Evolutionary conservation across 2,113 vertebrate genomes (phyloP).

Genomic region (Hyla sarda): DNA sequence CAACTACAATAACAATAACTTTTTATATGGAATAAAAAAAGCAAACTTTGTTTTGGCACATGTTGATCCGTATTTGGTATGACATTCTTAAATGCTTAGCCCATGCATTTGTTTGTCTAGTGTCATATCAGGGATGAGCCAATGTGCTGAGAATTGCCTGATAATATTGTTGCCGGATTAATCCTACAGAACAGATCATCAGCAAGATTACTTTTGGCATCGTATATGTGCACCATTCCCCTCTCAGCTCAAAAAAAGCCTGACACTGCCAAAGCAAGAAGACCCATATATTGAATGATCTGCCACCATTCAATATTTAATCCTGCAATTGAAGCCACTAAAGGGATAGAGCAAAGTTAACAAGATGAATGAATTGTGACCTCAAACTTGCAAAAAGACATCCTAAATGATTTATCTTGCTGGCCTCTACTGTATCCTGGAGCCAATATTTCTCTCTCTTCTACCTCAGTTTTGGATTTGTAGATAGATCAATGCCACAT

Average conservation of each 20-base stretch:
- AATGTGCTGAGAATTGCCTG: slow-evolving; percentile 75
- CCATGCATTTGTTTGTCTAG: slow-evolving; percentile 71
- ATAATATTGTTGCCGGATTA: slow-evolving; percentile 81
- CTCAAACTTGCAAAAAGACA: slow-evolving; percentile 90
- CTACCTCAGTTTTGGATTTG: slow-evolving; percentile 68
- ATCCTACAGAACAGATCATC: slow-evolving; percentile 76
- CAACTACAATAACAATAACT: not conserved
- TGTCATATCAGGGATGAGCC: slow-evolving; percentile 76
- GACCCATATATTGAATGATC: slow-evolving; percentile 77
- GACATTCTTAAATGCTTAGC: slow-evolving; percentile 64
- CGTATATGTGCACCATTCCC: slow-evolving; percentile 67
- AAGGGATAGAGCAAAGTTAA: slow-evolving; percentile 87
- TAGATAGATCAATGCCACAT: slow-evolving; percentile 83
- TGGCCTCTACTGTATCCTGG: slow-evolving; percentile 75
- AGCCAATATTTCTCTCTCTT: slow-evolving; percentile 77
- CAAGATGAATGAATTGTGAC: slow-evolving; percentile 94
- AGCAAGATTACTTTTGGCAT: slow-evolving; percentile 77
- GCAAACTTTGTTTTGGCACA: slow-evolving; percentile 69
- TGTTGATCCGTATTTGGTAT: slow-evolving; percentile 59
- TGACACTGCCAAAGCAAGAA: slow-evolving; percentile 72
- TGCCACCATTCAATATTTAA: slow-evolving; percentile 87
- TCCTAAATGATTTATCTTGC: slow-evolving; percentile 91
- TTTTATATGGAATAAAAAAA: slow-evolving; percentile 32
- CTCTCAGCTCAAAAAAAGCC: slow-evolving; percentile 73
- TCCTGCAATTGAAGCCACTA: slow-evolving; percentile 87